Base-by-base conservation (phyloP, 2,113 vertebrate species). In the Brachyhypopomus occidentalis region DNA sequence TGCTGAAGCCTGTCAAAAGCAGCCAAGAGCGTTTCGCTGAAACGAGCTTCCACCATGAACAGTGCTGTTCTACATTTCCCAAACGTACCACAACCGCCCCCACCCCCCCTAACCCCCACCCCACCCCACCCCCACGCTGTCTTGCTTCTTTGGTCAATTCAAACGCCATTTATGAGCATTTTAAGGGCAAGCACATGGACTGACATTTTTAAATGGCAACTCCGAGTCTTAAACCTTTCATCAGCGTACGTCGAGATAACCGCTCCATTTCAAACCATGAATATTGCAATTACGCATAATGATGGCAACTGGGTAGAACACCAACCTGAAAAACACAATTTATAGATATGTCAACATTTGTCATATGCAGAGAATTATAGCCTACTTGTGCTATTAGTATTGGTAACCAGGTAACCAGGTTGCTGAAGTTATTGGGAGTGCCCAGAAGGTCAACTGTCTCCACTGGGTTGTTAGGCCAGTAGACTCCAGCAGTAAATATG, bases 141-240 rank as follows among this genome's bases (percentile, higher is more conserved):
- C 23, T 23, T 80, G n/a, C 45, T 52, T n/a, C n/a, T 41, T 8
- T 1, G 60, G 48, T 45, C 45, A 34, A 14, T n/a, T 36, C 45
- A 80, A 74, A 80, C 74, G 70, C 56, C 71, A 80, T 38, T 4
- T 74, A 66, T 66, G 27, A 34, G 52, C 64, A 73, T 80, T 74
- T 74, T 45, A 52, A 66, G 71, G 2, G 20, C 55, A 30, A 30
- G 22, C 34, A 72, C 2, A 27, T 34, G 27, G 30, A 19, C 25
- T 72, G 81, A 67, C 77, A 79, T 83, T 75, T 52, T 79, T 38
- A 69, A 75, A 75, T 66, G 25, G 41, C 38, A 74, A 56, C 63
- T 17, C 55, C 12, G 2, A 62, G 7, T 34, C 38, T 70, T 62
- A 11, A 72, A 48, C 63, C 60, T 52, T 41, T 69, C 34, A 74